These are phyloP conservation scores for Typhlichthys eigenmanni DNA, from an alignment of 2,797 vertebrate genomes.

Conservation along the genomic window DNA sequence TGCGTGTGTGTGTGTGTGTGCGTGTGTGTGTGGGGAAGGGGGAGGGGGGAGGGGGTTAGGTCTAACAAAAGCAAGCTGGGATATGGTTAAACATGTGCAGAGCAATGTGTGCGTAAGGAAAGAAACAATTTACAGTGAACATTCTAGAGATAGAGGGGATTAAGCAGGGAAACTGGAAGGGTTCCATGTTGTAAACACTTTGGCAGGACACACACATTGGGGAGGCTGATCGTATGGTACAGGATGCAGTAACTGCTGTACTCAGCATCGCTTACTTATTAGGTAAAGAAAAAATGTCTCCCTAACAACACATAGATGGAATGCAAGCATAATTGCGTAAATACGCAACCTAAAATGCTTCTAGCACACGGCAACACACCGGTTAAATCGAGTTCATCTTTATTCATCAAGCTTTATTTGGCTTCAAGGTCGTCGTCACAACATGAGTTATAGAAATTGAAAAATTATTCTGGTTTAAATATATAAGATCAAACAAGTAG, in stretches of 20 bases:
- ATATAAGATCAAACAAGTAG: too few relatives aligned
- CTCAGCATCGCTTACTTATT: constrained; percentile 44
- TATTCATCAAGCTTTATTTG: too few relatives aligned
- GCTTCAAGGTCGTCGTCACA: too few relatives aligned
- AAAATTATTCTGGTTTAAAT: too few relatives aligned
- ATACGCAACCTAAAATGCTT: constrained; percentile 1
- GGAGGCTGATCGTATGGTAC: constrained; percentile 40
- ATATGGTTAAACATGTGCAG: not conserved
- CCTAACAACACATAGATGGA: constrained; percentile 15
- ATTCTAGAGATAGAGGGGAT: not conserved
- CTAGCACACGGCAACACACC: not conserved
- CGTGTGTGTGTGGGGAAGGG: not conserved
- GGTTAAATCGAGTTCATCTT: not conserved
- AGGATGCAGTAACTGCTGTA: constrained; percentile 18
- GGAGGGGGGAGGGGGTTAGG: not conserved
- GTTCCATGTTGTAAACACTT: constrained; percentile 29
- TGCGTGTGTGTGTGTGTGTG: constrained; percentile 25
- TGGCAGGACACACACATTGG: constrained; percentile 36
- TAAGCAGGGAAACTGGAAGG: constrained; percentile 28
- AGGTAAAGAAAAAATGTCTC: constrained; percentile 27
- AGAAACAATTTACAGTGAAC: constrained; percentile 20
- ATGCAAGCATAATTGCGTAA: constrained; percentile 16
- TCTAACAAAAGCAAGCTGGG: constrained; percentile 7
- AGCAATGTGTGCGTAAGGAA: not conserved
- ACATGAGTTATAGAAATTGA: too few relatives aligned